These are phyloP conservation scores for Apodemus sylvaticus DNA, from an alignment of 2,113 vertebrate genomes.

Conservation along the genomic window DNA sequence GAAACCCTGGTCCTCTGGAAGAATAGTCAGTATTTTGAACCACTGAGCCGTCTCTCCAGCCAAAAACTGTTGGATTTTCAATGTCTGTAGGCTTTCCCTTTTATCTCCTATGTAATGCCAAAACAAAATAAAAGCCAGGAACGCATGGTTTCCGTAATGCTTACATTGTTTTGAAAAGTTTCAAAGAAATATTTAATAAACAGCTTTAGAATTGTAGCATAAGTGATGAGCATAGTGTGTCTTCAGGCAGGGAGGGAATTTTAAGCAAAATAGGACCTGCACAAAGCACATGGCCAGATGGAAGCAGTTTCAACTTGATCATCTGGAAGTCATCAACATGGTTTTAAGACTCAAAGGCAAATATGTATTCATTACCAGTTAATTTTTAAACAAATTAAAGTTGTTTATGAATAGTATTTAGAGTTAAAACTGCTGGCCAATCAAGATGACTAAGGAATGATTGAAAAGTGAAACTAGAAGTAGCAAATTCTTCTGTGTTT, in stretches of 20 bases:
- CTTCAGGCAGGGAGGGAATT: conserved; percentile 28
- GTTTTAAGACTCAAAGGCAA: conserved; percentile 16
- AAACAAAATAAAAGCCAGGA: conserved; percentile 38
- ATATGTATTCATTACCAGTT: conserved; percentile 26
- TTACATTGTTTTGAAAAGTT: conserved; percentile 43
- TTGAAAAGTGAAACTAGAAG: conserved; percentile 58
- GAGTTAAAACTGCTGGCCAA: conserved; percentile 22
- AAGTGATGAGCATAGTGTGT: conserved; percentile 48
- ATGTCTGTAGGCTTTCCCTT: conserved; percentile 36
- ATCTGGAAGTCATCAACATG: conserved; percentile 14
- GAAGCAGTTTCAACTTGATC: conserved; percentile 7
- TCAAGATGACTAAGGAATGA: conserved; percentile 37
- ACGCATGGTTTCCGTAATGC: conserved; percentile 34
- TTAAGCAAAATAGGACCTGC: conserved; percentile 44
- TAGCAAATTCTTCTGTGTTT: conserved; percentile 44
- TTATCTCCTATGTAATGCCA: conserved; percentile 36
- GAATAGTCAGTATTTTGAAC: neutral
- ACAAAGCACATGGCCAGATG: neutral
- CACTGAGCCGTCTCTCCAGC: neutral
- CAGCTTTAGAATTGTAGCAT: neutral
- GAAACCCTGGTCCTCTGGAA: neutral
- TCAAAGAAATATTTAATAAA: conserved; percentile 59
- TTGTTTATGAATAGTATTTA: conserved; percentile 38
- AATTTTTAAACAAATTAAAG: conserved; percentile 53
- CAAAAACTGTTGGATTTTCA: conserved; percentile 1